Evolutionary conservation across 2,888 invertebrate genomes (phyloP), one percentile per base, ranked within the genome.

Genomic region (Myathropa florea): DNA sequence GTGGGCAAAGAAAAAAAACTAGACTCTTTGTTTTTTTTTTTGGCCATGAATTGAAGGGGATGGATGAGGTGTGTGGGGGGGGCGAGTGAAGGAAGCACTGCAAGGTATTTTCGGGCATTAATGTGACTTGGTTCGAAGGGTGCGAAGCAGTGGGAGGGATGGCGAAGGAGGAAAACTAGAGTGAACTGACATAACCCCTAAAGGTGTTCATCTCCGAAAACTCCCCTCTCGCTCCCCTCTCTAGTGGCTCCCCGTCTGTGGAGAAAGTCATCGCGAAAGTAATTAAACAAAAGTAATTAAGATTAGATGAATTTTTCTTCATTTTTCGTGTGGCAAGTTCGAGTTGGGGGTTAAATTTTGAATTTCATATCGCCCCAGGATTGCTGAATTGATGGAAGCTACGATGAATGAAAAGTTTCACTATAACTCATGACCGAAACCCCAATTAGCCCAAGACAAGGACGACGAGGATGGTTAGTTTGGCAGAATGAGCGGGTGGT

Each of bases 211-310:
- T 30, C 23, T 14, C 57, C 24, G 23, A 57, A 57, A 23, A 24
- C 57, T 57, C 18, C 46, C 12, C 3, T 12, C 24, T 24, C 57
- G 24, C 57, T 9, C 12, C 23, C 7, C 3, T 57, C n/a, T 7
- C 46, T 18, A 46, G 46, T 18, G 46, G 46, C 7, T 4, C 18
- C 3, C 23, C 71, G 28, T 86, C 61, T 75, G 39, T 18, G 46
- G 61, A 71, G 65, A 79, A 86, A 86, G 86, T 86, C 83, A 89
- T 89, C 91, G 90, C 90, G 90, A 91, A 92, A 91, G 92, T 92
- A 92, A 92, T 92, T 92, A 92, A 92, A 92, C 92, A 92, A 92
- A 92, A 92, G 91, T 91, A 91, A 92, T 92, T 92, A 92, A 92
- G 92, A 91, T 92, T 91, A 91, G 90, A 86, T 75, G 78, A 78